A percentile compares a stretch with the other conserved stretches of the same genome.
These are phyloP conservation scores for Condylura cristata DNA, from an alignment of 2,113 vertebrate species.

Conservation along the genomic window DNA sequence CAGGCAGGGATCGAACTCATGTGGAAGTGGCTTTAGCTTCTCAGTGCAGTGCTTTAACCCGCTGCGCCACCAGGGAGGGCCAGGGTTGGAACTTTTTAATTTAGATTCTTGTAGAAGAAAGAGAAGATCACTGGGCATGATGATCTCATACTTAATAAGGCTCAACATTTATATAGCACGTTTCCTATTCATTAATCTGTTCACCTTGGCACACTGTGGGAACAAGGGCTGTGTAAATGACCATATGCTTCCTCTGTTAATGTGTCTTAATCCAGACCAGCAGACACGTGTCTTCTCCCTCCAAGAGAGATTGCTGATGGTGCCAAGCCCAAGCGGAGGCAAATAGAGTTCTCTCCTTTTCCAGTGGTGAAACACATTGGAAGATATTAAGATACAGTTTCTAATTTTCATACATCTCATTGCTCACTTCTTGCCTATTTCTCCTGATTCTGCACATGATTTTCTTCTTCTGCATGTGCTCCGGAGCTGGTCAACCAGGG, in stretches of 20 bases:
- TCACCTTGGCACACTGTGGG: conserved; percentile 40
- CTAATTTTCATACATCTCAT: background rate
- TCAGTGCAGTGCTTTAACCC: no score
- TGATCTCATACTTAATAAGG: conserved; percentile 48
- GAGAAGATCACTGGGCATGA: background rate
- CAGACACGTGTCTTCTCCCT: conserved; percentile 50
- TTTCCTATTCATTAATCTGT: conserved; percentile 52
- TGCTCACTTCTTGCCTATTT: background rate
- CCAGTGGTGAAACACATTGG: background rate
- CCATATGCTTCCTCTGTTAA: conserved; percentile 61
- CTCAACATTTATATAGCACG: background rate
- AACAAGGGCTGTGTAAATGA: conserved; percentile 11
- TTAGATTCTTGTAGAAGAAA: conserved; percentile 42
- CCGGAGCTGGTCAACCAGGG: background rate
- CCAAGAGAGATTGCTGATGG: conserved; percentile 52
- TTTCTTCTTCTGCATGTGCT: background rate
- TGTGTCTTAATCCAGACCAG: conserved; percentile 60
- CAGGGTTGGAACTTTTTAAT: background rate
- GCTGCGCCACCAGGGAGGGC: no score
- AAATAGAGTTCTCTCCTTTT: background rate
- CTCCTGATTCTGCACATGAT: background rate
- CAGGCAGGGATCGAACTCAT: no score
- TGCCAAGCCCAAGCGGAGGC: background rate
- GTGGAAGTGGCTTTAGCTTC: no score
- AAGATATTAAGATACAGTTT: conserved; percentile 28